Evolutionary conservation across 2,888 invertebrate genomes (phyloP).

Genomic region (Chrysotoxum bicinctum): DNA sequence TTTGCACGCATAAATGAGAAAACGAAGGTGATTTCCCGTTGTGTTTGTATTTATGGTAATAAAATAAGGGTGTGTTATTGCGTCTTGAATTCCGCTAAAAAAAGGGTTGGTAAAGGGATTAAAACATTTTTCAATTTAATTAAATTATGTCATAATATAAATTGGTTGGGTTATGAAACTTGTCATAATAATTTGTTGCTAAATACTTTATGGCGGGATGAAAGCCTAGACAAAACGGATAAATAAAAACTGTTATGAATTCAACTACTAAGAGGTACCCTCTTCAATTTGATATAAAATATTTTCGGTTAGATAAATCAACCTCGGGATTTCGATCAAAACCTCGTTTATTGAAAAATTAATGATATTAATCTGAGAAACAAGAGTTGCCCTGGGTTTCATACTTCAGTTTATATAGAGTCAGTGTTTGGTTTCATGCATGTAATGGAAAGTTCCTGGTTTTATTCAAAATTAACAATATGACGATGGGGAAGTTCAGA

Average conservation of each 20-base stretch:
- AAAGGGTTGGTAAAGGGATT: slow-evolving; percentile 3
- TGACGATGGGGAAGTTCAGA: too few species aligned
- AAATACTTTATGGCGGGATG: not conserved
- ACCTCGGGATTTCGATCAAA: too few species aligned
- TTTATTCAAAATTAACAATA: too few species aligned
- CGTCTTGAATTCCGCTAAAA: not conserved
- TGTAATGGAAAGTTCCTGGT: too few species aligned
- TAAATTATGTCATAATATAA: not conserved
- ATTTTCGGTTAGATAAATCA: too few species aligned
- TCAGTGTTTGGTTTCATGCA: too few species aligned
- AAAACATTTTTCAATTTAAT: not conserved
- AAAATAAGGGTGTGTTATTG: not conserved
- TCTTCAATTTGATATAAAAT: too few species aligned
- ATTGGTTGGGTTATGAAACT: not conserved
- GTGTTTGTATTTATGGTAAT: not conserved
- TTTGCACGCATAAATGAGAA: not conserved
- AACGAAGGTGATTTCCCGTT: not conserved
- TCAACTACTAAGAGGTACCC: too few species aligned
- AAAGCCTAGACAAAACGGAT: not conserved
- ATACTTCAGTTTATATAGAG: too few species aligned
- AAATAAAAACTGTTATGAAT: not conserved
- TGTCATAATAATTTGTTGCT: not conserved
- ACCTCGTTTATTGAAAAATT: too few species aligned
- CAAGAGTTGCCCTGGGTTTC: too few species aligned
- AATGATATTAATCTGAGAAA: too few species aligned